Evolutionary conservation across 2,113 vertebrate genomes (phyloP).

Genomic region (Mohoua ochrocephala): DNA sequence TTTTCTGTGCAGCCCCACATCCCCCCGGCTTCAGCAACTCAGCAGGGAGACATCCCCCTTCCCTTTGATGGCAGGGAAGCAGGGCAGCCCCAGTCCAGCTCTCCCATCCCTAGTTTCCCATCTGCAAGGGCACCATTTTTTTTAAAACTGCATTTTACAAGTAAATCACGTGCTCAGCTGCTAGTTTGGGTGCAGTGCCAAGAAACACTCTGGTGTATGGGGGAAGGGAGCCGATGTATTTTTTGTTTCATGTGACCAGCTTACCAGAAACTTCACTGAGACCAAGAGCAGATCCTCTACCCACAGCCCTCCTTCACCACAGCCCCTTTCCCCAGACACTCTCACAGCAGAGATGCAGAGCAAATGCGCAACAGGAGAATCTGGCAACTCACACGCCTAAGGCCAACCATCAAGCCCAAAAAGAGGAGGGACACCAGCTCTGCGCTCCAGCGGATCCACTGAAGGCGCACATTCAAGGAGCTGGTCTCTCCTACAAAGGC

Average conservation of each 20-base stretch:
- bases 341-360: background rate
- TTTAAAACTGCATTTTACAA: slow-evolving; percentile 6
- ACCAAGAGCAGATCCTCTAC: background rate
- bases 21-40: background rate
- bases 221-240: slow-evolving; percentile 25
- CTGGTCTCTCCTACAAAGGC: background rate
- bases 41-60: background rate
- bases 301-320: background rate
- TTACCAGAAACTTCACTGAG: background rate
- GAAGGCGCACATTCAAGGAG: background rate
- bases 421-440: background rate
- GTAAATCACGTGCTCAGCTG: slow-evolving; percentile 38
- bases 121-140: background rate
- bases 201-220: background rate
- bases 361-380: background rate
- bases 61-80: background rate
- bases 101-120: background rate
- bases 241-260: background rate
- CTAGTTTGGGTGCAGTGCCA: slow-evolving; percentile 45
- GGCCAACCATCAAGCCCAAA: background rate
- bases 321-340: background rate
- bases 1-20: background rate
- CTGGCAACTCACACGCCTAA: background rate
- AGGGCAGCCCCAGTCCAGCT: background rate
- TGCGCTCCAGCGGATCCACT: background rate